A percentile compares a stretch with the other conserved stretches of the same genome.
phyloP scores from a whole-genome alignment of 2,888 invertebrate species.

The Balanococcus diminutus region DNA sequence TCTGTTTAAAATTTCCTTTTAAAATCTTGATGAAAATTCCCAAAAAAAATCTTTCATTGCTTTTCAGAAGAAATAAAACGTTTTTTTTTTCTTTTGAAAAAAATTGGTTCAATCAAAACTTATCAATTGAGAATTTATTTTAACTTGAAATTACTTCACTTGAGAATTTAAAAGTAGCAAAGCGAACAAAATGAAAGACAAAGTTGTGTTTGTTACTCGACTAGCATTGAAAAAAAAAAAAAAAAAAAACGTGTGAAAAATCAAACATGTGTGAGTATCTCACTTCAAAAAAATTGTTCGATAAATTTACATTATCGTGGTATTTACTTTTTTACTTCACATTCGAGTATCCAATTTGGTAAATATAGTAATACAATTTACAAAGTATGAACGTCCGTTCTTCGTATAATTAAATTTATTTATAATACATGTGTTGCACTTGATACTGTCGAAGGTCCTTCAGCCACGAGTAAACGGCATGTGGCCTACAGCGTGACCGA shows the following conservation, averaged over 20 bases:
- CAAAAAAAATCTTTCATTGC: too few species aligned
- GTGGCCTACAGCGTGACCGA: neutral
- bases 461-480: neutral
- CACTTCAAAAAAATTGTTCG: neutral
- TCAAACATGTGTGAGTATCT: neutral
- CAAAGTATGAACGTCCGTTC: neutral
- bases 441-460: neutral
- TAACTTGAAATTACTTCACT: too few species aligned
- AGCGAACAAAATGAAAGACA: too few species aligned
- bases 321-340: neutral
- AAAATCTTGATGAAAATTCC: too few species aligned
- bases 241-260: too few species aligned
- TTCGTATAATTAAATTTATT: neutral
- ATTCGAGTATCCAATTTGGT: neutral
- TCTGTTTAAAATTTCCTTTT: too few species aligned
- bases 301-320: slow-evolving; percentile 11
- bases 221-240: neutral
- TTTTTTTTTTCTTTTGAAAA: too few species aligned
- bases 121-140: too few species aligned
- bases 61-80: too few species aligned
- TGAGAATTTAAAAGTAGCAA: too few species aligned
- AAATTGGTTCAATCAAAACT: too few species aligned
- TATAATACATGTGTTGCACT: neutral
- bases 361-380: neutral
- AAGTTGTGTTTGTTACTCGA: too few species aligned